Conservation (phyloP, 1,140 invertebrate species). For the Papilio machaon region DNA sequence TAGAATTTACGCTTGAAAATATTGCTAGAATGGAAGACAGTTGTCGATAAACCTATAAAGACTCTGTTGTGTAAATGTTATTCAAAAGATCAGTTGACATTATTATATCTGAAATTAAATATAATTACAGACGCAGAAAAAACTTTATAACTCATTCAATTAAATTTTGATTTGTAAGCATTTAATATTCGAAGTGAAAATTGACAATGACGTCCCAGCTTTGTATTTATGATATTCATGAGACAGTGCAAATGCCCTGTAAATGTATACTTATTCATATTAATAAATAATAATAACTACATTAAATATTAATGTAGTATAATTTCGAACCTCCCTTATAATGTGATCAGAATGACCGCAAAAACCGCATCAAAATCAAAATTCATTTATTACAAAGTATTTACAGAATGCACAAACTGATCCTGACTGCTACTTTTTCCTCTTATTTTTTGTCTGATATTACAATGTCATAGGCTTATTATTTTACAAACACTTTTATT, state of each 20-base stretch:
- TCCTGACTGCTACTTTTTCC: neutral
- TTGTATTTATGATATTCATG: constrained; percentile 16
- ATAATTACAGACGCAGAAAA: neutral
- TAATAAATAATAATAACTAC: neutral
- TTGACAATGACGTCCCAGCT: neutral
- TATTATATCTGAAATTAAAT: neutral
- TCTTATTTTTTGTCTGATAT: neutral
- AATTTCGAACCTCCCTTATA: constrained; percentile 4
- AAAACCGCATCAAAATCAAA: constrained; percentile 12
- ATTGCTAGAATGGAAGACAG: too few species aligned
- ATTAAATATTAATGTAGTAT: constrained; percentile 18
- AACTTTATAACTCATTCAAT: neutral
- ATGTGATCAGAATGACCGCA: constrained; percentile 8
- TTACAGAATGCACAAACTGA: neutral
- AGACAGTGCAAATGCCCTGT: neutral
- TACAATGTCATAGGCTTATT: neutral
- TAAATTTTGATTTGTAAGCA: neutral
- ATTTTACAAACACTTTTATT: neutral
- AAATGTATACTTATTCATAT: neutral
- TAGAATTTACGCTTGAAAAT: too few species aligned
- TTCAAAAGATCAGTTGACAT: neutral
- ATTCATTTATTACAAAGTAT: neutral
- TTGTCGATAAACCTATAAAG: too few species aligned
- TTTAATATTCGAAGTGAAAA: neutral
- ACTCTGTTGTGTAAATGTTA: neutral